Base-by-base conservation (phyloP, 1,140 invertebrate genomes). In the Colletes gigas region DNA sequence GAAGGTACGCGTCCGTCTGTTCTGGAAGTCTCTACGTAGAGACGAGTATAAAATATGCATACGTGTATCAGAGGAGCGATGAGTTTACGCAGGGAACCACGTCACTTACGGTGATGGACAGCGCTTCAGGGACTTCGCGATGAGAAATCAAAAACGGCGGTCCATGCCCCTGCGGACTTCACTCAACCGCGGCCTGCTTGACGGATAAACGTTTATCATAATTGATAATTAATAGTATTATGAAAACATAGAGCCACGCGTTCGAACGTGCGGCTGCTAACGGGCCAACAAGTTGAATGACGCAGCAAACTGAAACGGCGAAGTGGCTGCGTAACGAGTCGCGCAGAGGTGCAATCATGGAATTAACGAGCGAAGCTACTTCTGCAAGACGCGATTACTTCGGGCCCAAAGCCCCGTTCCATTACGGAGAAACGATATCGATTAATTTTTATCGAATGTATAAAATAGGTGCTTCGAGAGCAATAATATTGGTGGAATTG, bases 181-280 rank as follows among this genome's bases (percentile, higher is more conserved):
- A 14, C 39, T 54, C 52, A 4, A 5, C n/a, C 19, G 41, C 55
- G 17, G 39, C 12, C 9, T 19, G 9, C 44, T 2, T 62, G 55
- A 69, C 30, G 54, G 60, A 10, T 19, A 3, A 79, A 62, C 68
- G 59, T 87, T 83, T 78, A 59, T 86, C 63, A 63, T 83, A 85
- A 86, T 84, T 83, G 81, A 87, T 87, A 87, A 87, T 83, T 86
- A 87, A 77, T 60, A 44, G n/a, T 65, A 78, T 80, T 69, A 69
- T 47, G 59, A 66, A 80, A 73, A 80, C 67, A 62, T 70, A 67
- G 52, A 68, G 66, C 19, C 54, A 8, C 55, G 15, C 19, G 15
- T 10, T 8, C 1, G 21, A 47, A 57, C 21, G 17, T 30, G 17
- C 21, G 52, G 9, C 19, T n/a, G 65, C 41, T 66, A 83, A 68